phyloP scores from a whole-genome alignment of 2,113 vertebrate genomes.

The Polypterus senegalus region DNA sequence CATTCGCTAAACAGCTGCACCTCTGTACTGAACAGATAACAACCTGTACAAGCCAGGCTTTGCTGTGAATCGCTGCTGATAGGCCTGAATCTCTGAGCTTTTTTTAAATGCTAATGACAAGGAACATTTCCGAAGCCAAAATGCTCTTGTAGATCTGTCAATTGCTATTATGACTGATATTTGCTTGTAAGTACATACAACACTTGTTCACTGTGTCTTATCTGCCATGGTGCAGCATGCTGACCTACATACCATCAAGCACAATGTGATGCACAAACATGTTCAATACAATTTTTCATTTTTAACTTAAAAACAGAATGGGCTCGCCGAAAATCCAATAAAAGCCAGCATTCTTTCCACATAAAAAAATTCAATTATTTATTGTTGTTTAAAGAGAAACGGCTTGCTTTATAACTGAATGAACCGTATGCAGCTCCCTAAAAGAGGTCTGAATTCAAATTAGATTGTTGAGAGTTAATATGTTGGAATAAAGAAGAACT shows the following conservation, averaged over 20 bases:
- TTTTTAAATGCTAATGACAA: conserved; percentile 99
- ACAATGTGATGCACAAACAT: conserved; percentile 97
- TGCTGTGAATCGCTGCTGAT: conserved; percentile 94
- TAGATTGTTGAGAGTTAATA: conserved; percentile 52
- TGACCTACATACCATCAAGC: conserved; percentile 99
- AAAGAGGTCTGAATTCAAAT: conserved; percentile 72
- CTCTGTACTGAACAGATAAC: conserved; percentile 99
- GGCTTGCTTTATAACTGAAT: conserved; percentile 83
- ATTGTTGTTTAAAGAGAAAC: conserved; percentile 74
- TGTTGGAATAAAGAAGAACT: conserved; percentile 44
- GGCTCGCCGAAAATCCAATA: conserved; percentile 93
- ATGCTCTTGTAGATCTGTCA: conserved; percentile 99
- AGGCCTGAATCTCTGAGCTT: conserved; percentile 98
- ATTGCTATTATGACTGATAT: conserved; percentile 99
- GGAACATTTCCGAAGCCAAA: conserved; percentile 96
- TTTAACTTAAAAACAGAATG: conserved; percentile 95
- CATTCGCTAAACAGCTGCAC: conserved; percentile 99
- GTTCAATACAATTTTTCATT: conserved; percentile 92
- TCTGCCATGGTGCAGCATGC: conserved; percentile 94
- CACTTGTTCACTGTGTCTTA: conserved; percentile 98
- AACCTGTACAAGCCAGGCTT: conserved; percentile 94
- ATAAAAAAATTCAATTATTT: conserved; percentile 72
- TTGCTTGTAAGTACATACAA: conserved; percentile 99
- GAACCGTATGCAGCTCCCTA: conserved; percentile 75
- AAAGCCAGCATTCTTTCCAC: conserved; percentile 91